phyloP scores from a whole-genome alignment of 2,888 invertebrate genomes.

The Andricus quercusramuli region DNA sequence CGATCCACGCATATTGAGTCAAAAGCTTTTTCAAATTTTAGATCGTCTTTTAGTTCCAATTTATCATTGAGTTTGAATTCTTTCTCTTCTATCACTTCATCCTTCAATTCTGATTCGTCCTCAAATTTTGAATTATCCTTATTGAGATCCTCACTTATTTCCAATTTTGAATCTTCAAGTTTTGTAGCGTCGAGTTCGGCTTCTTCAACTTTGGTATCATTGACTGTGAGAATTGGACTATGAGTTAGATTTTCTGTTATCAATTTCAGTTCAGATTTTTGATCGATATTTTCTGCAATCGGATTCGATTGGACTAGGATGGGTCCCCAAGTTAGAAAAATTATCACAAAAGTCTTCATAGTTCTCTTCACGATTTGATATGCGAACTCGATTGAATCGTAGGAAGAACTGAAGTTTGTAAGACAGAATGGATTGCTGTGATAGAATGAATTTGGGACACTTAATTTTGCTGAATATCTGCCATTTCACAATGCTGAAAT shows the following conservation, averaged over 20 bases:
- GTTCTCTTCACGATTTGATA: background rate
- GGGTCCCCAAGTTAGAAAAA: constrained; percentile 10
- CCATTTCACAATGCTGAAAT: constrained; percentile 1
- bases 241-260: background rate
- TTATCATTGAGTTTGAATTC: background rate
- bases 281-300: background rate
- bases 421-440: background rate
- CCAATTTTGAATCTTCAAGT: background rate
- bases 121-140: background rate
- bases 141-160: background rate
- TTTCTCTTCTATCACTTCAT: background rate
- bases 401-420: constrained; percentile 5
- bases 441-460: constrained; percentile 26
- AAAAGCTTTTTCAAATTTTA: background rate
- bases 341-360: constrained; percentile 11
- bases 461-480: constrained; percentile 24
- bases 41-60: background rate
- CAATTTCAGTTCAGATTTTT: background rate
- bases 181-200: background rate
- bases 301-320: background rate
- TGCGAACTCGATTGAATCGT: constrained; percentile 37
- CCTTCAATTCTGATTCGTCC: background rate
- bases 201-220: constrained; percentile 5
- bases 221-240: background rate
- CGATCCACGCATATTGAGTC: background rate